Evolutionary conservation across 2,797 vertebrate genomes (phyloP).

Genomic region (Enteromius radiatus): DNA sequence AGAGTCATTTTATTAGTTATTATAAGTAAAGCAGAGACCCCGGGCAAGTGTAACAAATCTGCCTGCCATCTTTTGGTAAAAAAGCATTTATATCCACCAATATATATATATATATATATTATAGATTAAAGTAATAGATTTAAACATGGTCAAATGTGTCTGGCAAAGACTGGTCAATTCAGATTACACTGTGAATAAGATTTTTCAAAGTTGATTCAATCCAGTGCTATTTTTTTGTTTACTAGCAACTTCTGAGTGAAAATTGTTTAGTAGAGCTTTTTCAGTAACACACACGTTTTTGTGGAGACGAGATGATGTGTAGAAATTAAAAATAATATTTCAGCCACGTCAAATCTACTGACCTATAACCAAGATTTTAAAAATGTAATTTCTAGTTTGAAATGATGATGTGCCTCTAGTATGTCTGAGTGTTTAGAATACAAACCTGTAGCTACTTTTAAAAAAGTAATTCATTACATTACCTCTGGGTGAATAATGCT

Average conservation of each 20-base stretch:
- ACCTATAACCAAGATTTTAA: background rate
- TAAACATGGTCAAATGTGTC: background rate
- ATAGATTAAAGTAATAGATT: background rate
- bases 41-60: background rate
- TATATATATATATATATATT: too few species aligned
- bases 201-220: background rate
- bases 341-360: background rate
- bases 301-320: background rate
- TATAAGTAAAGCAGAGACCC: background rate
- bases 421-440: background rate
- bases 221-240: background rate
- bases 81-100: background rate
- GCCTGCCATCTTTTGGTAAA: background rate
- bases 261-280: background rate
- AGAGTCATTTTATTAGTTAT: background rate
- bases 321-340: background rate
- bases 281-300: background rate
- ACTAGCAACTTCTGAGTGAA: background rate
- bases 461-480: conserved; percentile 5
- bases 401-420: background rate
- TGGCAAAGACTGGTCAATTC: background rate
- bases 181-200: background rate
- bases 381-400: background rate
- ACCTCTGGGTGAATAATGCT: background rate
- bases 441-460: background rate